Evolutionary conservation across 2,888 invertebrate genomes (phyloP), one percentile per base, ranked within the genome.

Genomic region (Nemapogon koenigi): DNA sequence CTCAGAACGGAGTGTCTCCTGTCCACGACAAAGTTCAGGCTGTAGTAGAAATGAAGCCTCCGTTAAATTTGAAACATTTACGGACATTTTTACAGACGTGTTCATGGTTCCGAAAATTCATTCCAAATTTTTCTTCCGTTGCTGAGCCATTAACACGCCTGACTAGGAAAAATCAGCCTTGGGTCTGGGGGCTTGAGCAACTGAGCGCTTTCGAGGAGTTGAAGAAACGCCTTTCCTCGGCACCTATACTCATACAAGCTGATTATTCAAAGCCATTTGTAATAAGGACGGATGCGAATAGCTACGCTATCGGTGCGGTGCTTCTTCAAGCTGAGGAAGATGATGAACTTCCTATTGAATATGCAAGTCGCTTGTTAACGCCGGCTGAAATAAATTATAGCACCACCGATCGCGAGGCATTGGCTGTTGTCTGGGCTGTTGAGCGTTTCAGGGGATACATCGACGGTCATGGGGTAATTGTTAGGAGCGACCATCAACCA

Each of bases 361-460:
- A 49, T 26, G 50, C 40, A 7, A 40, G 42, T 19, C 19, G 42
- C 11, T 18, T 32, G 7, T 16, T 37, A 2, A 40, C 16, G 16
- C 8, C 15, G n/a, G 30, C 40, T 2, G 40, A 40, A 22, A 35
- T 25, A 16, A 39, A 35, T 40, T 38, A 11, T 19, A 31, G 4
- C 33, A 40, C 6, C 39, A 45, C 28, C 29, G 41, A 2, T 40
- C 41, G 30, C 38, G 45, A 2, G 8, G 7, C 2, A 14, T 10
- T n/a, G 4, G 28, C 28, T n/a, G n/a, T 27, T 6, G n/a, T 27
- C 4, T 66, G 49, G 47, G 57, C 58, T 3, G 43, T 64, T 0
- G 32, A 49, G 4, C 64, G 65, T 40, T 72, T 65, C 40, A 41
- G 62, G 15, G 57, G 56, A 1, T 78, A 64, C 41, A 44, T 78